Evolutionary conservation across 2,113 vertebrate species (phyloP), one percentile per base, ranked within the genome.

Genomic region (Scomber scombrus): DNA sequence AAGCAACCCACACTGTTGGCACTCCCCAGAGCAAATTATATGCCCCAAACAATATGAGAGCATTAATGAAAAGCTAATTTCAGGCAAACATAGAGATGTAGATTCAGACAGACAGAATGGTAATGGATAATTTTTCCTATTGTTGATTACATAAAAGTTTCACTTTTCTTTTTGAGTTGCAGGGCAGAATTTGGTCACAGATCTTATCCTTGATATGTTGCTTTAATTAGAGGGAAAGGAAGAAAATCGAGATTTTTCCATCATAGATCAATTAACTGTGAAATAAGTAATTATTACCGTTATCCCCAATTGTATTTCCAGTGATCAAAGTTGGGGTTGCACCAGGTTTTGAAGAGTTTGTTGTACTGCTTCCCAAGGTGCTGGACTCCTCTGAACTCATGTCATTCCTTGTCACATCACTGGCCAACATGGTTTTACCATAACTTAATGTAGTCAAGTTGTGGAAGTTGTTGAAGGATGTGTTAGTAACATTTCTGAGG

Each of bases 281-380:
- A 70, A 16, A 55, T 23, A 34, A 15, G 12, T 13, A 4, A 40
- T 34, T 18, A 50, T 80, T 84, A 89, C 81, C 81, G 72, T 68
- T 9, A 11, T 60, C 2, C 4, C 34, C 3, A 11, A 0, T 3
- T 47, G 9, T 40, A 12, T 4, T 31, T 45, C 21, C 31, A 3
- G 46, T 1, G 2, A 1, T 15, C 16, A 0, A 12, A 12, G 45
- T 47, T 50, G 18, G 6, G 14, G 19, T 49, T 43, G 10, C 1
- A 12, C 1, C 43, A 18, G 66, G 8, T 5, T 13, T 47, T 16
- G 13, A 29, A 12, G 65, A n/a, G 12, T 12, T 54, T 43, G 29
- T 26, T 1, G 21, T 57, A 7, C 11, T 4, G 1, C 14, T 75
- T 51, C 16, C 23, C 2, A 0, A 0, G 2, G 73, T 69, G 69